Evolutionary conservation across 2,888 invertebrate genomes (phyloP).

Genomic region (Hyposoter dolosus): DNA sequence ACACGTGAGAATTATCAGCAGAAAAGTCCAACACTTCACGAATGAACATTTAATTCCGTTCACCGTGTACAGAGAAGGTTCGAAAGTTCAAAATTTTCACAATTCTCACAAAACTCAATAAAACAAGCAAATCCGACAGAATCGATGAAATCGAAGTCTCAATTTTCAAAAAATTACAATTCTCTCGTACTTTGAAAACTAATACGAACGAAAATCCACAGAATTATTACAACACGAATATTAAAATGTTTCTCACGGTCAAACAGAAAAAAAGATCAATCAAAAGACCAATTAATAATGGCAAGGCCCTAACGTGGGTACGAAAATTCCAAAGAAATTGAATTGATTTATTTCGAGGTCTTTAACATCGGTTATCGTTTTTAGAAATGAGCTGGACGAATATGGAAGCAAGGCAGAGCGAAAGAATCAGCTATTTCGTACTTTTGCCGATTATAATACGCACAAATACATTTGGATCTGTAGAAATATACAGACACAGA

Average conservation of each 20-base stretch:
- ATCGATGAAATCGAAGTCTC: too few species aligned
- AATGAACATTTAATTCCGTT: neutral
- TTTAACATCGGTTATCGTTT: slow-evolving; percentile 50
- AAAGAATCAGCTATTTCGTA: slow-evolving; percentile 9
- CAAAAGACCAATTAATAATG: slow-evolving; percentile 1
- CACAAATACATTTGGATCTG: neutral
- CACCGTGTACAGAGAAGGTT: neutral
- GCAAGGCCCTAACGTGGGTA: slow-evolving; percentile 29
- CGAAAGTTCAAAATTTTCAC: neutral
- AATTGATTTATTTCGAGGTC: slow-evolving; percentile 63
- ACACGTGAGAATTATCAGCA: slow-evolving; percentile 34
- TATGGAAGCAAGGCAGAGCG: neutral
- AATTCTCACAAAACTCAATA: neutral
- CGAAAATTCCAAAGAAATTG: slow-evolving; percentile 49
- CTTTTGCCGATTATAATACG: slow-evolving; percentile 36
- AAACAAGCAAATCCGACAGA: neutral
- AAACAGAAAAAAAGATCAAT: slow-evolving; percentile 6
- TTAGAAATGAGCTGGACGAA: slow-evolving; percentile 18
- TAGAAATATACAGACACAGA: slow-evolving; percentile 10
- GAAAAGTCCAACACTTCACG: slow-evolving; percentile 30
- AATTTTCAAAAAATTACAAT: neutral
- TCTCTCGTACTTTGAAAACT: neutral
- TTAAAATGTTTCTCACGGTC: slow-evolving; percentile 12
- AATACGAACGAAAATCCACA: too few species aligned
- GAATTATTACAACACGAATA: neutral